Evolutionary conservation across 2,113 vertebrate genomes (phyloP), one percentile per base, ranked within the genome.

Genomic region (Otis tarda): DNA sequence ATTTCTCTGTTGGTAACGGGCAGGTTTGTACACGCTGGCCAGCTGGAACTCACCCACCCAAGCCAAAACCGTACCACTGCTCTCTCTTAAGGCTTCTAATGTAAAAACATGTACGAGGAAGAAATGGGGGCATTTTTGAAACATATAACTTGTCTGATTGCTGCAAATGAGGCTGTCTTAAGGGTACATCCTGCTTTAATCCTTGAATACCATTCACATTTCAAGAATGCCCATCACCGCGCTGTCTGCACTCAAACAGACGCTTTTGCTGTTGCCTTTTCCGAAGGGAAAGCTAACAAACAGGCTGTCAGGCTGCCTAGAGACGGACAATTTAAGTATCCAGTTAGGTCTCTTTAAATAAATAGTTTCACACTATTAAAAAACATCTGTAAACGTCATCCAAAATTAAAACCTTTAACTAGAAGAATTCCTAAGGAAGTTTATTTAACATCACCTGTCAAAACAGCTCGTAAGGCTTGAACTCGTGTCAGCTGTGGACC

Each of bases 101-200:
- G 1, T 12, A 27, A 87, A 56, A 89, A 33, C 5, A 25, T 0
- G 0, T 0, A 3, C 1, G 16, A 71, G 18, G 47, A 70, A 63
- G 49, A 78, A 91, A 63, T 2, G 5, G 25, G 41, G 55, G n/a
- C 47, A 30, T 39, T 67, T 87, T 3, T 30, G 7, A 70, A 67
- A 64, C 8, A 27, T 0, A 0, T 2, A 10, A 30, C 9, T 57
- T n/a, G 17, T 17, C 31, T 2, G 4, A 10, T 1, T 14, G 83
- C 80, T 67, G 77, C 35, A 19, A 13, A 37, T 49, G 25, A 35
- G 25, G 47, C 14, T 64, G n/a, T 10, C 23, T 50, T 12, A 68
- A 21, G 45, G 61, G 53, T 25, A 37, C 14, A 7, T 22, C 39
- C 35, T 28, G 47, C 45, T 79, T 79, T 69, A 35, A 21, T 50